Evolutionary conservation across 2,888 invertebrate genomes (phyloP).

Genomic region (Perizoma affinitatum): DNA sequence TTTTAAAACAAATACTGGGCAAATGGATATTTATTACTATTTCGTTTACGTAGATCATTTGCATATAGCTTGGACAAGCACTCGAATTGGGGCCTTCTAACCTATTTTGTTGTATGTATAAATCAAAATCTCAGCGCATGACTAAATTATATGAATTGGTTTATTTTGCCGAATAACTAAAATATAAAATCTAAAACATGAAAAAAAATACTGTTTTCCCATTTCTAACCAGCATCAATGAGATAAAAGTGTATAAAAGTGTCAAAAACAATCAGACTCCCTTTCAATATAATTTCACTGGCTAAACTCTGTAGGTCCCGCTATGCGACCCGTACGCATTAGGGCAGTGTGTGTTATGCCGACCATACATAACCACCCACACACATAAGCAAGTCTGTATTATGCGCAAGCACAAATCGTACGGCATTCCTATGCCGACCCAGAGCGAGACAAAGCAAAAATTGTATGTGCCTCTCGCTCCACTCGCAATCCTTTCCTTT

Average conservation of each 20-base stretch:
- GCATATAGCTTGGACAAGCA: too few relatives aligned
- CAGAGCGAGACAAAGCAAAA: slow-evolving; percentile 61
- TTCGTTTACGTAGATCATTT: too few relatives aligned
- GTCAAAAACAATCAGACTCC: slow-evolving; percentile 80
- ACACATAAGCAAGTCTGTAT: slow-evolving; percentile 62
- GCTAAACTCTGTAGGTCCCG: slow-evolving; percentile 81
- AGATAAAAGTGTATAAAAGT: slow-evolving; percentile 49
- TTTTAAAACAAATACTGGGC: too few relatives aligned
- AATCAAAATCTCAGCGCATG: too few relatives aligned
- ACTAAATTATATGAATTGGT: too few relatives aligned
- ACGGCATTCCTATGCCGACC: slow-evolving; percentile 78
- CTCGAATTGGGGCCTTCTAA: too few relatives aligned
- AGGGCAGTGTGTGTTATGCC: slow-evolving; percentile 82
- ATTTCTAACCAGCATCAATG: slow-evolving; percentile 13
- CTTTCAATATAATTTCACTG: slow-evolving; percentile 84
- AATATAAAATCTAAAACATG: neutral
- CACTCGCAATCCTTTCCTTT: slow-evolving; percentile 83
- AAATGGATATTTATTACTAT: too few relatives aligned
- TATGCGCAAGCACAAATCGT: slow-evolving; percentile 80
- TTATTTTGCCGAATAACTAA: too few relatives aligned
- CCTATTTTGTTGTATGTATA: too few relatives aligned
- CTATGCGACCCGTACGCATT: slow-evolving; percentile 83
- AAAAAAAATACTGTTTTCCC: neutral
- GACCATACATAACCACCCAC: slow-evolving; percentile 67
- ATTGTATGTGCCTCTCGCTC: slow-evolving; percentile 66